phyloP scores from a whole-genome alignment of 2,113 vertebrate genomes.

The Balaenoptera acutorostrata region DNA sequence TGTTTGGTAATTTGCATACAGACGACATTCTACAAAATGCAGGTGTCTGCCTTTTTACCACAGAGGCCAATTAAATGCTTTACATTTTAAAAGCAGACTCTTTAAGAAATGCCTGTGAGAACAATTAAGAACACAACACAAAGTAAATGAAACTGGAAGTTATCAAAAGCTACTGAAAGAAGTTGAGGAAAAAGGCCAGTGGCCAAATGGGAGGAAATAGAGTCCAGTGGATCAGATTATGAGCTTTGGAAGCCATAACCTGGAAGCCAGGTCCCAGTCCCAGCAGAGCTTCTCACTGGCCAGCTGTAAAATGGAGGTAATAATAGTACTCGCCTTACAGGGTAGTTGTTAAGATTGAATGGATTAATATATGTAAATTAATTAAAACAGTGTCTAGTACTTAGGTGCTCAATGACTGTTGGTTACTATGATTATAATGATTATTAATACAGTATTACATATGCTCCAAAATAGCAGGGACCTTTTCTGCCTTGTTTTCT shows the following conservation, averaged over 20 bases:
- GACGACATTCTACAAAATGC: constrained; percentile 25
- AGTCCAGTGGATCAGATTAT: neutral
- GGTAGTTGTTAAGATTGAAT: constrained; percentile 43
- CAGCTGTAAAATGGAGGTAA: neutral
- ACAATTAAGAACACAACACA: constrained; percentile 60
- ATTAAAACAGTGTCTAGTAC: constrained; percentile 48
- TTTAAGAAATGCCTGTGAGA: constrained; percentile 65
- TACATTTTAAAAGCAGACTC: constrained; percentile 53
- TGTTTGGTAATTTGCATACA: constrained; percentile 41
- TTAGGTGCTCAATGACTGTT: neutral
- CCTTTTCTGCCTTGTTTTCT: neutral
- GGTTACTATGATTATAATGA: constrained; percentile 27
- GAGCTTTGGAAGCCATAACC: neutral
- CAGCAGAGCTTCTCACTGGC: neutral
- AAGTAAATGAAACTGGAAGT: constrained; percentile 54
- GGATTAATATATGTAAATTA: constrained; percentile 61
- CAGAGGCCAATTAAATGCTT: constrained; percentile 63
- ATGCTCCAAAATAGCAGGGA: neutral
- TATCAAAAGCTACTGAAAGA: constrained; percentile 39
- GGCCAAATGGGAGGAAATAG: neutral
- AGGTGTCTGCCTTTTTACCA: constrained; percentile 34
- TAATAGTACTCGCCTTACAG: neutral
- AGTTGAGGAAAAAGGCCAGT: neutral
- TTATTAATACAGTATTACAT: constrained; percentile 39
- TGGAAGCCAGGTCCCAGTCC: neutral